Conservation (phyloP, 2,113 vertebrate genomes). For the Sitta europaea region DNA sequence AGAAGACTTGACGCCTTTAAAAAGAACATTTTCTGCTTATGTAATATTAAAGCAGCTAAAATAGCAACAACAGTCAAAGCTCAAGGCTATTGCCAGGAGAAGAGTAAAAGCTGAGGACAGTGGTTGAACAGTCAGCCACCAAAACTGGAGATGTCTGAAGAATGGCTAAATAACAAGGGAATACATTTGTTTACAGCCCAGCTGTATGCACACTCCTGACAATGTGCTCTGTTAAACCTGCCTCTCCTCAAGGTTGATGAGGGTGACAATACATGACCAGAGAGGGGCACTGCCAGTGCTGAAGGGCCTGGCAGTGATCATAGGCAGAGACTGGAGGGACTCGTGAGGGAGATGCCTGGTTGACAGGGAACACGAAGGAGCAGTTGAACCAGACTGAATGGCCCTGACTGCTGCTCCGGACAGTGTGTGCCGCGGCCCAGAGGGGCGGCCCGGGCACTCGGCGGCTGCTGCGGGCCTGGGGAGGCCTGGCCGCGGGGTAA, state of each 20-base stretch:
- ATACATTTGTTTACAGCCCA: background rate
- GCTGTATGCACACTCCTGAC: background rate
- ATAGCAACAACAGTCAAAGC: slow-evolving; percentile 36
- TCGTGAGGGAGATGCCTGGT: background rate
- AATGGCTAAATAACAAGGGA: background rate
- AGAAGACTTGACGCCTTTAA: slow-evolving; percentile 1
- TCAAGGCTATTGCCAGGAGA: background rate
- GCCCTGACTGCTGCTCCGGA: background rate
- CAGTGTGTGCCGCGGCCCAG: background rate
- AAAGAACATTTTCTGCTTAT: slow-evolving; percentile 33
- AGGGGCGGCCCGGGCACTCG: too few species aligned
- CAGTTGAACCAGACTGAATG: background rate
- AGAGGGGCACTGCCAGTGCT: background rate
- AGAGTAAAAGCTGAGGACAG: background rate
- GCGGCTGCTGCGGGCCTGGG: background rate
- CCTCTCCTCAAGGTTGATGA: background rate
- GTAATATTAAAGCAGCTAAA: slow-evolving; percentile 43
- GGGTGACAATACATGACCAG: background rate
- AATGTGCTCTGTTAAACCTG: background rate
- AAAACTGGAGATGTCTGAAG: background rate
- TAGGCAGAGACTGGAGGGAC: background rate
- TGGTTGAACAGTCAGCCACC: background rate
- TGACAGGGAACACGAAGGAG: background rate
- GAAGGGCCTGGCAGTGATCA: background rate
- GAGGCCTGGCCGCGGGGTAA: background rate